A percentile compares a stretch with the other conserved stretches of the same genome.
Evolutionary conservation across 2,888 invertebrate species (phyloP).

Genomic region (Hemaris fuciformis): DNA sequence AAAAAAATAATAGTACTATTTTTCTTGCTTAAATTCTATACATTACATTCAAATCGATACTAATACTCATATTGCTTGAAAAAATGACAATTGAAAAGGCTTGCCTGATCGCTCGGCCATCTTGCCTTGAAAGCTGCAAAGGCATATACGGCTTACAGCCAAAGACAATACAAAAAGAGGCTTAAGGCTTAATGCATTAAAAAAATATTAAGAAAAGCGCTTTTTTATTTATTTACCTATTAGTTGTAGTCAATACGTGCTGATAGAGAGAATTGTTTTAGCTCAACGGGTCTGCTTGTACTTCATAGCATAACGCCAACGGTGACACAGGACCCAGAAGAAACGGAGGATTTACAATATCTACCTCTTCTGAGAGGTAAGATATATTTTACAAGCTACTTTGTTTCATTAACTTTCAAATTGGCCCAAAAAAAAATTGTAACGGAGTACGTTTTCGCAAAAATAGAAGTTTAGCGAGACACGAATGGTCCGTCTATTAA

Average conservation of each 20-base stretch:
- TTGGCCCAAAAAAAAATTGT: no score
- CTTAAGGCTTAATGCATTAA: background rate
- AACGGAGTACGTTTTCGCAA: no score
- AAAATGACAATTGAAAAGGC: background rate
- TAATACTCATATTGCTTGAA: background rate
- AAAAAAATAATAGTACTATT: no score
- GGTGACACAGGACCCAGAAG: constrained; percentile 60
- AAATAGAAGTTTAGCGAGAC: no score
- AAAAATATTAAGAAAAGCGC: background rate
- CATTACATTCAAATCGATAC: background rate
- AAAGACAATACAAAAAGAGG: background rate
- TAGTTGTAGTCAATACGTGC: background rate
- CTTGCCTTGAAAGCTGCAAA: background rate
- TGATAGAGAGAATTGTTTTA: constrained; percentile 39
- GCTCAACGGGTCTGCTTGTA: constrained; percentile 70
- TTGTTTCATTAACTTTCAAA: no score
- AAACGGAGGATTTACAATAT: constrained; percentile 75
- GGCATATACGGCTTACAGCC: background rate
- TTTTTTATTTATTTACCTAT: background rate
- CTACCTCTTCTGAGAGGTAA: constrained; percentile 78
- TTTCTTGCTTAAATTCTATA: background rate
- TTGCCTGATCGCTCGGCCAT: constrained; percentile 2
- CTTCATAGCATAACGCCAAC: constrained; percentile 77
- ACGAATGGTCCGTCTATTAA: no score
- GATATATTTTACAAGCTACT: background rate